Conservation (phyloP, 1,140 invertebrate genomes). For the Berghia stephanieae region DNA sequence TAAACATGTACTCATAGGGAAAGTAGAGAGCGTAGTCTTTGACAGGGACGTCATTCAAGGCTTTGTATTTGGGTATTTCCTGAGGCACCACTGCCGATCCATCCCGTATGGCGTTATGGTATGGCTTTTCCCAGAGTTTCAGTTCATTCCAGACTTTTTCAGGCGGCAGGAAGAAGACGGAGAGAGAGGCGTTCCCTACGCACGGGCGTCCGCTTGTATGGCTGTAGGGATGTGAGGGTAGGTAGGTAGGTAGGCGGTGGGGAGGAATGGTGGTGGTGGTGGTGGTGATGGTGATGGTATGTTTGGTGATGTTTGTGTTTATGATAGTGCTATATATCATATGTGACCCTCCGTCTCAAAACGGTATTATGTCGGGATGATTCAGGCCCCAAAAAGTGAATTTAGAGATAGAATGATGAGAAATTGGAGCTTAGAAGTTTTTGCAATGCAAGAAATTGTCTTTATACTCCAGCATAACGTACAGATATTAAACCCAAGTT, state of each 20-base stretch:
- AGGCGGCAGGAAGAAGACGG: conserved; percentile 70
- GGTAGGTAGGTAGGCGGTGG: too few species aligned
- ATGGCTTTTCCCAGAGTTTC: conserved; percentile 30
- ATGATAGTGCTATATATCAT: background rate
- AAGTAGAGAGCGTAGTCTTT: conserved; percentile 38
- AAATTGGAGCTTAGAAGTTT: too few species aligned
- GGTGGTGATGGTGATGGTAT: too few species aligned
- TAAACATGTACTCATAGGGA: conserved; percentile 36
- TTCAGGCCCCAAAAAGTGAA: background rate
- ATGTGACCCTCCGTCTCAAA: background rate
- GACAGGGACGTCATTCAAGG: conserved; percentile 21
- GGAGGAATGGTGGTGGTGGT: too few species aligned
- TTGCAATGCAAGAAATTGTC: too few species aligned
- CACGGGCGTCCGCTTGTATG: conserved; percentile 68
- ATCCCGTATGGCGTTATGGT: conserved; percentile 6
- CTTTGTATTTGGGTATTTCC: conserved; percentile 30
- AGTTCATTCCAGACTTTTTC: conserved; percentile 36
- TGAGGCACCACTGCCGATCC: background rate
- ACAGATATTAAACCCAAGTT: too few species aligned
- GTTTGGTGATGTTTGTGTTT: background rate
- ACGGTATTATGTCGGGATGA: background rate
- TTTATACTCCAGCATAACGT: too few species aligned
- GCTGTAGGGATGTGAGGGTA: conserved; percentile 43
- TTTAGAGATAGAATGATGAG: background rate
- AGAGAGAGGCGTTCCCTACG: conserved; percentile 85